Conservation (phyloP, 2,113 vertebrate genomes). For the Mirounga angustirostris region DNA sequence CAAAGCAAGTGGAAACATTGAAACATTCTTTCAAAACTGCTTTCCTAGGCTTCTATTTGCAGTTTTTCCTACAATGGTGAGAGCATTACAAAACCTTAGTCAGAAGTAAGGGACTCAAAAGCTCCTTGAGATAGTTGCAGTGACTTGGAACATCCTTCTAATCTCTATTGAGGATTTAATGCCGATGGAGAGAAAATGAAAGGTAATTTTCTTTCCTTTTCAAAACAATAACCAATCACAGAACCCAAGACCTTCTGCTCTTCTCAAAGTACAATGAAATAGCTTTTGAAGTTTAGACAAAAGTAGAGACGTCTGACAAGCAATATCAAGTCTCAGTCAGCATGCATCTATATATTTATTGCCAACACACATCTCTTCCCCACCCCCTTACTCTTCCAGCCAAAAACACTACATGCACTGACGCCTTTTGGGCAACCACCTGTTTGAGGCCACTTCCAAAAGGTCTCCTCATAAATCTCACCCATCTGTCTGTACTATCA, state of each 20-base stretch:
- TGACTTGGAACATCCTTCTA: conserved; percentile 71
- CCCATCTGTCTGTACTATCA: background rate
- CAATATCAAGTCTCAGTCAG: conserved; percentile 34
- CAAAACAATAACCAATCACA: conserved; percentile 84
- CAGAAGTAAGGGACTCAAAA: conserved; percentile 35
- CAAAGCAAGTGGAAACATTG: background rate
- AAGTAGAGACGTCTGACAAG: conserved; percentile 62
- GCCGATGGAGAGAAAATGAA: conserved; percentile 77
- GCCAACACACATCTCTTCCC: background rate
- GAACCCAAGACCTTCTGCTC: conserved; percentile 76
- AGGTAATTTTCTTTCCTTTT: conserved; percentile 81
- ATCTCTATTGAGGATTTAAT: conserved; percentile 61
- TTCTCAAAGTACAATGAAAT: conserved; percentile 75
- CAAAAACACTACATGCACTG: background rate
- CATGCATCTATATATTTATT: background rate
- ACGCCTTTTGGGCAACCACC: background rate
- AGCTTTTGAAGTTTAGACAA: conserved; percentile 74
- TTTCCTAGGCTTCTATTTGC: conserved; percentile 24
- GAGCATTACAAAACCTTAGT: conserved; percentile 63
- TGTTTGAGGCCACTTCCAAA: conserved; percentile 12
- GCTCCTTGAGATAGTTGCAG: conserved; percentile 46
- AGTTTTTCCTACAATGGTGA: background rate
- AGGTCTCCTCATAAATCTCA: background rate
- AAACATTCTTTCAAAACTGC: background rate
- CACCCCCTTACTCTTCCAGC: background rate